Conservation (phyloP, 2,113 vertebrate species). For the Paramormyrops kingsleyae region DNA sequence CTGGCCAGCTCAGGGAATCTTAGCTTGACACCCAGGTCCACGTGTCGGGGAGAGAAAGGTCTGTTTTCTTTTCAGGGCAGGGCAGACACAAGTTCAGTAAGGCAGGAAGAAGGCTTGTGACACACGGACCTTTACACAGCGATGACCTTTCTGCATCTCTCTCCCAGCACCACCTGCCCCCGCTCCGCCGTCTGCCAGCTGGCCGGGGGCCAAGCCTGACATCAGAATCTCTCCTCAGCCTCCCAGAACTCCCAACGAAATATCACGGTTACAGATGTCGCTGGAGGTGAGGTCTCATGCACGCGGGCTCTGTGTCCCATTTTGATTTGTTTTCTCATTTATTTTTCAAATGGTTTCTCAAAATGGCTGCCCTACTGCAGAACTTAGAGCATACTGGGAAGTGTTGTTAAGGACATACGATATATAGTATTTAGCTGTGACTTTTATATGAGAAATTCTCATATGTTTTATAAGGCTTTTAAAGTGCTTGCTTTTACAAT, state of each 20-base stretch:
- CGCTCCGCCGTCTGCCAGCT: slow-evolving; percentile 44
- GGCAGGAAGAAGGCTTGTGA: slow-evolving; percentile 67
- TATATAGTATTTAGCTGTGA: neutral
- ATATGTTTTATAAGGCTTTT: neutral
- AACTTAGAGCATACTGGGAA: neutral
- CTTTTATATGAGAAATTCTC: neutral
- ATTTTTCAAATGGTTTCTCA: slow-evolving; percentile 7
- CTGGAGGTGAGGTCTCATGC: slow-evolving; percentile 41
- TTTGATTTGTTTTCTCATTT: slow-evolving; percentile 22
- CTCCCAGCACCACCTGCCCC: neutral
- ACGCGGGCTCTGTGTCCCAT: slow-evolving; percentile 37
- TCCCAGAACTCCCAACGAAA: neutral
- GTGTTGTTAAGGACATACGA: neutral
- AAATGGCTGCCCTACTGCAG: neutral
- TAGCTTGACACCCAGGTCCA: neutral
- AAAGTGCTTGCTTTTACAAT: neutral
- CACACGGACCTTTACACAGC: slow-evolving; percentile 76
- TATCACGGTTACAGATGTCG: slow-evolving; percentile 37
- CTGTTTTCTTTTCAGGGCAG: slow-evolving; percentile 54
- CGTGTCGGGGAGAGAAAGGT: slow-evolving; percentile 36
- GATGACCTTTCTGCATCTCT: slow-evolving; percentile 64
- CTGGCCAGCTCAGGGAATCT: neutral
- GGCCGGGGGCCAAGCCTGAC: slow-evolving; percentile 22
- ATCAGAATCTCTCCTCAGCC: neutral
- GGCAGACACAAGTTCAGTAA: slow-evolving; percentile 63